These are phyloP conservation scores for Chionomys nivalis DNA, from an alignment of 2,113 vertebrate species.

Conservation along the genomic window DNA sequence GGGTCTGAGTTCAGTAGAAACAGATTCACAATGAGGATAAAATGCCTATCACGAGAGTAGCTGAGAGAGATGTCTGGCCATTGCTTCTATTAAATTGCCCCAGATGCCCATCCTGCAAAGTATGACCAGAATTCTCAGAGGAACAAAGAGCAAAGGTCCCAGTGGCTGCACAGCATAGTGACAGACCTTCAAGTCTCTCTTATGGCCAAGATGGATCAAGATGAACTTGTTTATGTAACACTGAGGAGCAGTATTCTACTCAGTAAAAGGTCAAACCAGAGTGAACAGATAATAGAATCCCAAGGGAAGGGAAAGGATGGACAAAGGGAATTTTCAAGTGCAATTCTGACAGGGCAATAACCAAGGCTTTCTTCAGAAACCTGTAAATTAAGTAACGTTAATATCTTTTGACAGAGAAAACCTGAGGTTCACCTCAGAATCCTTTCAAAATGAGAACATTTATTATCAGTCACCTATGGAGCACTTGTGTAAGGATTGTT, in stretches of 20 bases:
- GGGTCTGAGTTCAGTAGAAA: not conserved
- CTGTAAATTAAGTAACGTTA: not conserved
- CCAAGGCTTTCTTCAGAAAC: not conserved
- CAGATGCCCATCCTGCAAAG: accelerated
- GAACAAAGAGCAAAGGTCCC: not conserved
- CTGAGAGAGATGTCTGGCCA: accelerated
- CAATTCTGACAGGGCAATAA: not conserved
- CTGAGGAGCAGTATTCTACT: accelerated
- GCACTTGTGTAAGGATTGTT: not conserved
- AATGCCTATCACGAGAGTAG: not conserved
- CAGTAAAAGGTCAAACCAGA: accelerated
- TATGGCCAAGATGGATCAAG: not conserved
- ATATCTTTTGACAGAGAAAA: not conserved
- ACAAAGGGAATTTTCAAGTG: not conserved
- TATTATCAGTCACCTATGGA: not conserved
- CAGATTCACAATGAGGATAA: not conserved
- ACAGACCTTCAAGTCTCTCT: not conserved
- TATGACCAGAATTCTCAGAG: not conserved
- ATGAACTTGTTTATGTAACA: not conserved
- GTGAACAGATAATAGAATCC: no score
- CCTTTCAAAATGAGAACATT: not conserved
- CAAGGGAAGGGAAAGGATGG: accelerated
- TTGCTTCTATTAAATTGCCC: no score
- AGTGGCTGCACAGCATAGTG: not conserved
- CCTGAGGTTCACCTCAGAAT: not conserved